Evolutionary conservation across 1,140 invertebrate genomes (phyloP).

Genomic region (Drosophila oshimai): DNA sequence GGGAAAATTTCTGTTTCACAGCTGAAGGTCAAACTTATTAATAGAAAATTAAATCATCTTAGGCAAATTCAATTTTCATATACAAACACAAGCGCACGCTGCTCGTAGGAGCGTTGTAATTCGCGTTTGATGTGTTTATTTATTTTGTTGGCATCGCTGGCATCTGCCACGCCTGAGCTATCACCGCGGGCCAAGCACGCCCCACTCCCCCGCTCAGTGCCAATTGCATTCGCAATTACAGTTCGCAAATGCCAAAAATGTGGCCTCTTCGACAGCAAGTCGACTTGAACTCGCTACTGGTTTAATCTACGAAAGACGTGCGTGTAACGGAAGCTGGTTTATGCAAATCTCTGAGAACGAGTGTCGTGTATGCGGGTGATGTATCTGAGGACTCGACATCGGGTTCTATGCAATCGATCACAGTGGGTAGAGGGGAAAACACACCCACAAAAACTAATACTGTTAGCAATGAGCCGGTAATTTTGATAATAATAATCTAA

Average conservation of each 20-base stretch:
- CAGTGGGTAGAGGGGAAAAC: too few relatives aligned
- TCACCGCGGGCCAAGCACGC: conserved; percentile 16
- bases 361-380: conserved; percentile 7
- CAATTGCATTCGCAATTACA: conserved; percentile 25
- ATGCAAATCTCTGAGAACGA: not conserved
- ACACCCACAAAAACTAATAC: too few relatives aligned
- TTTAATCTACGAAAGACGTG: conserved; percentile 12
- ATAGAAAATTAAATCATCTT: conserved; percentile 81
- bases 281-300: conserved; percentile 11
- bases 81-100: conserved; percentile 26
- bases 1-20: conserved; percentile 45
- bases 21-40: conserved; percentile 76
- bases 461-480: too few relatives aligned
- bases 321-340: conserved; percentile 54
- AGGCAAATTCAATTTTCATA: conserved; percentile 70
- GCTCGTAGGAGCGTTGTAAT: conserved; percentile 43
- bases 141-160: conserved; percentile 38
- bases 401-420: not conserved
- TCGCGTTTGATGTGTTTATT: conserved; percentile 61
- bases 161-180: conserved; percentile 38
- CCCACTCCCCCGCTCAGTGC: not conserved
- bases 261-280: not conserved
- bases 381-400: conserved; percentile 24
- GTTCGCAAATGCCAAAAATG: conserved; percentile 41
- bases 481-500: too few relatives aligned